Base-by-base conservation (phyloP, 1,140 invertebrate genomes). In the Cotesia glomerata region DNA sequence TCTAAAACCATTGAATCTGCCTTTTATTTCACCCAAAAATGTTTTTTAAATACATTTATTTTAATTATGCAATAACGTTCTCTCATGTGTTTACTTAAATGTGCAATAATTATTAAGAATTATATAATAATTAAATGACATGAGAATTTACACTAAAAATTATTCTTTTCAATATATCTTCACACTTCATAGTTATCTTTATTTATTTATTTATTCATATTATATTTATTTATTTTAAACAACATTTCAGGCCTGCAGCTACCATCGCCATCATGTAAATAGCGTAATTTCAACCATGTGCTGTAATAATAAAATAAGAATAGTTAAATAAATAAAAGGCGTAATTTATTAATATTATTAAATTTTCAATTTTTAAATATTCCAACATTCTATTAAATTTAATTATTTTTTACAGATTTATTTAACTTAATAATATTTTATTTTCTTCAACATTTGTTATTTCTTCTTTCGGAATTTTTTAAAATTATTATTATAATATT, bases 31-130 rank as follows among this genome's bases (percentile, higher is more conserved):
- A 75, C 56, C 67, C 66, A 70, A 73, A 39, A 45, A 45, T 45
- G 7, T 45, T 45, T 67, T 69, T 71, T 59, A 71, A 72, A 67
- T 73, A 73, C 63, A 69, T 69, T 72, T 74, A 66, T 39, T 52
- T 63, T 36, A 18, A 62, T 35, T 61, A 67, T 56, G 68, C 56
- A 66, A 49, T 59, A 72, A 65, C 45, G 51, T 32, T 49, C 26
- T 70, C 51, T 45, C n/a, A 51, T 77, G 76, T 78, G 78, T 73
- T 72, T 77, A 45, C 7, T 45, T 45, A 45, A 78, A 71, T 78
- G 76, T 78, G 79, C 78, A 78, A 79, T 75, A 71, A 75, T 76
- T 73, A 75, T 73, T 77, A 78, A 78, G 76, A 32, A 78, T 78
- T 77, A 80, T 77, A 80, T 45, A 45, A 45, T 45, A 45, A 45